Evolutionary conservation across 2,888 invertebrate species (phyloP), one percentile per base, ranked within the genome.

Genomic region (Gonocerus acuteangulatus): DNA sequence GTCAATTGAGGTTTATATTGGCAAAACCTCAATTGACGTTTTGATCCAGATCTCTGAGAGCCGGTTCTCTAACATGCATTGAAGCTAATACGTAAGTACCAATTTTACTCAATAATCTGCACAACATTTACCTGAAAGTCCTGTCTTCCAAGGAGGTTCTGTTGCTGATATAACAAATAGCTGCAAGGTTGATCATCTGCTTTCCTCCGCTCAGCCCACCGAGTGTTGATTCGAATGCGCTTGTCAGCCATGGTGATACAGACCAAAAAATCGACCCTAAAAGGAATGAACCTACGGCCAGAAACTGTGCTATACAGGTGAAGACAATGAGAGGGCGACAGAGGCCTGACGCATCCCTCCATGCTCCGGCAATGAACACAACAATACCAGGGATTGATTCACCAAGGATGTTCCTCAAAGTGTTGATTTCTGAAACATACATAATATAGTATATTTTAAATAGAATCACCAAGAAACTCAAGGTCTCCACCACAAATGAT

Each of bases 371-470:
- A 21, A 48, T 2, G 18, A 48, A 15, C 3, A 48, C 2, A 9
- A 27, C 48, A 11, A 48, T 6, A n/a, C n/a, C 21, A 3, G 48
- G 27, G 2, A 48, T n/a, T 21, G 23, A 9, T 27, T 48, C 48
- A 21, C 48, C n/a, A 7, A 48, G 2, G 2, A 48, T 15, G 13
- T 19, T 27, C 7, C 48, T 9, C 2, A 48, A 1, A n/a, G 48
- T 48, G 9, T n/a, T 48, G 4, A 48, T 48, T 21, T 48, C 48
- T 48, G 21, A 23, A 48, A 48, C n/a, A 51, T n/a, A 15, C 9
- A n/a, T n/a, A n/a, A n/a, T n/a, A n/a, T n/a, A n/a, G n/a, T n/a
- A n/a, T n/a, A n/a, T n/a, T n/a, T n/a, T n/a, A n/a, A n/a, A n/a
- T n/a, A n/a, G n/a, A n/a, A n/a, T n/a, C n/a, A n/a, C n/a, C n/a